phyloP scores from a whole-genome alignment of 2,888 invertebrate species.

The Caenorhabditis virilis region DNA sequence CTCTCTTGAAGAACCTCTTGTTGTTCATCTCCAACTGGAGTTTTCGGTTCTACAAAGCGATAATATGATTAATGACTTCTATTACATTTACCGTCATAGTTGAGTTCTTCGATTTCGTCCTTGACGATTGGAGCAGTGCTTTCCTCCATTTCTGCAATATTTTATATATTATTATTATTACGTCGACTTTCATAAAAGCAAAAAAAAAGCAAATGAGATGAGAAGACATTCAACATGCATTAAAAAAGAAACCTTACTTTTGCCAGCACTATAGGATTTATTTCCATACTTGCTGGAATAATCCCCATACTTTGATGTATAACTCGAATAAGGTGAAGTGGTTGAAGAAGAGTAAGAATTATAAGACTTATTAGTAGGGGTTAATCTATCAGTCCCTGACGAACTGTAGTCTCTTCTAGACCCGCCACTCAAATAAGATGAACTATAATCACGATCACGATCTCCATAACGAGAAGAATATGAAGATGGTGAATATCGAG shows the following conservation, averaged over 20 bases:
- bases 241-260: not conserved
- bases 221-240: not conserved
- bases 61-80: no score
- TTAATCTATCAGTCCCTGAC: not conserved
- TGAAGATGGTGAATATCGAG: slow-evolving; percentile 17
- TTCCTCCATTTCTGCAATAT: slow-evolving; percentile 28
- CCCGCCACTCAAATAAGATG: no score
- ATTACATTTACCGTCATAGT: slow-evolving; percentile 15
- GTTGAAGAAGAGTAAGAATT: slow-evolving; percentile 2
- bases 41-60: slow-evolving; percentile 14
- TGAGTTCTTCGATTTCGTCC: slow-evolving; percentile 33
- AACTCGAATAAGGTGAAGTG: slow-evolving; percentile 16
- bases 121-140: slow-evolving; percentile 25
- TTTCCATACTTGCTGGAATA: no score
- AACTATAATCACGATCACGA: no score
- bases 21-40: slow-evolving; percentile 8
- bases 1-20: slow-evolving; percentile 43
- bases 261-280: not conserved
- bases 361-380: not conserved
- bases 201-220: not conserved
- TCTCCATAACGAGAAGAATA: slow-evolving; percentile 29
- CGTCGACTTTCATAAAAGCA: no score
- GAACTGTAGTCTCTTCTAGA: slow-evolving; percentile 22
- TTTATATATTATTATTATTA: no score
- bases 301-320: slow-evolving; percentile 25